Percentiles rank a stretch among this genome's conserved stretches.
phyloP scores from a whole-genome alignment of 2,797 vertebrate species.

The Acanthurus leucopareius region DNA sequence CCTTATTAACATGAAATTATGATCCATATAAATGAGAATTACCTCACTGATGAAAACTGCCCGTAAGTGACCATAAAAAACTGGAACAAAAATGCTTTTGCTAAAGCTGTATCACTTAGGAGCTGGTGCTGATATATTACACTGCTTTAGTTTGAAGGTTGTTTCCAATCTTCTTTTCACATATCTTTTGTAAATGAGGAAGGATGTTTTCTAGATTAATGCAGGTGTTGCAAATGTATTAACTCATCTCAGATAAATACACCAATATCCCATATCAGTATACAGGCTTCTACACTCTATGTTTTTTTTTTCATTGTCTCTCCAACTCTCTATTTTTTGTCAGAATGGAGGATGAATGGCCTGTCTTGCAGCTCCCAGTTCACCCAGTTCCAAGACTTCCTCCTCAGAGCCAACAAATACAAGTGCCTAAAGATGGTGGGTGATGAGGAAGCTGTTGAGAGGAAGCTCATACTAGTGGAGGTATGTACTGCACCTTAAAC shows the following conservation, averaged over 20 bases:
- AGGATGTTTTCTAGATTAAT: neutral
- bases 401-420: conserved; percentile 95
- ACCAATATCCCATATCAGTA: neutral
- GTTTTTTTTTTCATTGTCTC: neutral
- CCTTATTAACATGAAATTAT: neutral
- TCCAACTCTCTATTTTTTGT: conserved; percentile 5
- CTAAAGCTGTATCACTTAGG: neutral
- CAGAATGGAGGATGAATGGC: conserved; percentile 85
- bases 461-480: conserved; percentile 94
- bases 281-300: neutral
- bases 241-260: neutral
- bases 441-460: conserved; percentile 81
- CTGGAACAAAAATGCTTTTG: neutral
- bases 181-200: neutral
- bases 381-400: conserved; percentile 92
- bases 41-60: neutral
- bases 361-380: conserved; percentile 88
- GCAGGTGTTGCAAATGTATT: neutral
- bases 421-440: conserved; percentile 92
- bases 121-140: neutral
- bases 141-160: conserved; percentile 2
- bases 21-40: neutral
- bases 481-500: conserved; percentile 75
- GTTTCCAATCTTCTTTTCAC: neutral
- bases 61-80: neutral